Base-by-base conservation (phyloP, 2,888 invertebrate genomes). In the Gonocerus acuteangulatus region DNA sequence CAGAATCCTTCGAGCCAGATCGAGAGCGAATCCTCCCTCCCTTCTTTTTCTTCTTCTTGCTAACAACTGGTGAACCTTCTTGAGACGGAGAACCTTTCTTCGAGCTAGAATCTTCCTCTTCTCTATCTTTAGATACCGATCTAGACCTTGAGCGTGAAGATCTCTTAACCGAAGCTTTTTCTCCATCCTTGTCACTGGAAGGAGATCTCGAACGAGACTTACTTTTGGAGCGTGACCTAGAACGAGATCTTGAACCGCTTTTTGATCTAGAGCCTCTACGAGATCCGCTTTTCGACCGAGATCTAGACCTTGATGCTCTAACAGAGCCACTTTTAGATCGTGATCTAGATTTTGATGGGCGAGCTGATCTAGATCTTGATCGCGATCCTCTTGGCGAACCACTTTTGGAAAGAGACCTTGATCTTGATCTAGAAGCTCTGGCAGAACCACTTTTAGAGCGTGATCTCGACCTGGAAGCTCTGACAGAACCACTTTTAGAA, bases 321-420 rank as follows among this genome's bases (percentile, higher is more conserved):
- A 71, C 34, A 13, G 62, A 70, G 70, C 47, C 22, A 18, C 63
- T 62, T 16, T 48, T 54, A 18, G 71, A 71, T 62, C 69, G 67
- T 9, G 65, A 64, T 22, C 52, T 51, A 15, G 71, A 71, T 62
- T 69, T 68, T 60, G 47, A 36, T 32, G 22, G 23, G 45, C 19
- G 18, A 19, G 36, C 23, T 7, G 63, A 2, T 73, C 74, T 65
- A 1, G 74, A 75, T 59, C 69, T 68, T 7, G 73, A 71, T 48
- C 70, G 64, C 7, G 70, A 70, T 47, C 66, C 49, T 1, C 71
- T 68, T 32, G 63, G 54, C 1, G 74, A 48, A 6, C 51, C 44
- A 70, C 22, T 66, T 48, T 67, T 64, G 3, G 70, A 71, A 47
- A 68, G 64, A 2, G 71, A 72, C 27, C 69, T 69, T 3, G 71